A percentile compares a stretch with the other conserved stretches of the same genome.
Conservation (phyloP, 2,888 invertebrate species). For the Elaeidobius kamerunicus region DNA sequence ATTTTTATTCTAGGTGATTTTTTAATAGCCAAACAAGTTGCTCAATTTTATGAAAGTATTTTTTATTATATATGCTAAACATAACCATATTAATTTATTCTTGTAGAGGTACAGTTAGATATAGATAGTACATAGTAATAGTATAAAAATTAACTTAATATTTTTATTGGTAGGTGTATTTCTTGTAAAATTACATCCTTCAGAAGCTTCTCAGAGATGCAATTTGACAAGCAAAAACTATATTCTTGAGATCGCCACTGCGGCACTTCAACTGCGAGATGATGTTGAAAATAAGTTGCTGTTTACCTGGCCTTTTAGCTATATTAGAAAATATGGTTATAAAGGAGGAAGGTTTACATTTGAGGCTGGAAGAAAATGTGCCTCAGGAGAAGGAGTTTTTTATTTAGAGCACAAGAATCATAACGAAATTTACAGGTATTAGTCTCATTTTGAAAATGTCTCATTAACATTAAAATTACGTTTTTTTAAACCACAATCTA, state of each 20-base stretch:
- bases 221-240: slow-evolving; percentile 67
- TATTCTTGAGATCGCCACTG: slow-evolving; percentile 69
- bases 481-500: too few species aligned
- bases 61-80: too few species aligned
- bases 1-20: too few species aligned
- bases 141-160: background rate
- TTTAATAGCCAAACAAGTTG: too few species aligned
- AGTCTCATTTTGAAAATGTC: too few species aligned
- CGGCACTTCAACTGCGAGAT: slow-evolving; percentile 71
- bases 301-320: slow-evolving; percentile 82
- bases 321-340: slow-evolving; percentile 79
- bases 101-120: too few species aligned
- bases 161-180: slow-evolving; percentile 25
- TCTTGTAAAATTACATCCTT: slow-evolving; percentile 68
- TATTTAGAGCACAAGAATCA: slow-evolving; percentile 78
- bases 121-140: too few species aligned
- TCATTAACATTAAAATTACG: too few species aligned
- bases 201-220: slow-evolving; percentile 76
- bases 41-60: too few species aligned
- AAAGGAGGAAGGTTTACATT: slow-evolving; percentile 83
- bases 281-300: slow-evolving; percentile 61
- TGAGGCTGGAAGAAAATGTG: slow-evolving; percentile 84
- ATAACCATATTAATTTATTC: too few species aligned
- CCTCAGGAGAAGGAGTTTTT: slow-evolving; percentile 81
- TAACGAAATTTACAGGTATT: slow-evolving; percentile 68